Base-by-base conservation (phyloP, 2,888 invertebrate species). In the Ichneumoninae sp. region DNA sequence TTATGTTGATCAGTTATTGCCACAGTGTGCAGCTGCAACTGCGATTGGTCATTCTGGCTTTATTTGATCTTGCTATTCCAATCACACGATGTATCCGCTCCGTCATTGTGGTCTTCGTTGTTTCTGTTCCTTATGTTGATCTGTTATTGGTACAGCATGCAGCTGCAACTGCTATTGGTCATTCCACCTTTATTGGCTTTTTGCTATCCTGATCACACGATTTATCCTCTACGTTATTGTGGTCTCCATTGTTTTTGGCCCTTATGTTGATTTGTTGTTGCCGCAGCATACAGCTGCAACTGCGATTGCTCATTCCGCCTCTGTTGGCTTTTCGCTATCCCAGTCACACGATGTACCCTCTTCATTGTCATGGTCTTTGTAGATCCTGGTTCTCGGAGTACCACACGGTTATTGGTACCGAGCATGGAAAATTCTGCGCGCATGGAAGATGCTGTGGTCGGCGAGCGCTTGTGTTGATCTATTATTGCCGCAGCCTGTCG, bases 141-240 rank as follows among this genome's bases (percentile, higher is more conserved):
- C 40, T 40, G 57, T 68, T 69, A 54, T 74, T 69, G 57, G 36
- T 19, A 7, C 7, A 19, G 52, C 50, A 50, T 60, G n/a, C 50
- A 26, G 44, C 71, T 50, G 72, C 47, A n/a, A 44, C 26, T 70
- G 54, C 69, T 62, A 33, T 81, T 72, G 44, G 13, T 22, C 65
- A 60, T 26, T 52, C 75, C 69, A 3, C 62, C 62, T 72, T 30
- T 30, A 40, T 1, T 54, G 71, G 36, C 52, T 2, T 22, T 82
- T 74, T 62, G 78, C 69, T 60, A 78, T 82, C 69, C 78, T 50
- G 44, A 68, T 82, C 82, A 74, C 82, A 74, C 0, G 4, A 30
- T 0, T 4, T 33, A 33, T 22, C 44, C 13, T 40, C 10, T 30
- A 19, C n/a, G 13, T 71, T 40, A 30, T 50, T 47, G n/a, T 52